Conservation (phyloP, 2,113 vertebrate species). For the Podarcis muralis region DNA sequence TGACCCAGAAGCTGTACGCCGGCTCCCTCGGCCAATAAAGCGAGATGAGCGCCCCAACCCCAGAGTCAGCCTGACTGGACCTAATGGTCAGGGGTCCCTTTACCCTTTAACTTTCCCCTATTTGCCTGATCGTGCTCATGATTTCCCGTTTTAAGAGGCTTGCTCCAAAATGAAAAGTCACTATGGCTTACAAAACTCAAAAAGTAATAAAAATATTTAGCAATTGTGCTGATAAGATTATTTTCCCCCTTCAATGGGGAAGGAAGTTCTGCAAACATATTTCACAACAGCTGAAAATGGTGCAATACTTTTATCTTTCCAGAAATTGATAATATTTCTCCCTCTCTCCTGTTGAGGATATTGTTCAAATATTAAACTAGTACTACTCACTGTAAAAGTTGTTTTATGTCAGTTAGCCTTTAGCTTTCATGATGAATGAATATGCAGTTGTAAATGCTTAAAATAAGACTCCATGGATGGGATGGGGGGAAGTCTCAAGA, state of each 20-base stretch:
- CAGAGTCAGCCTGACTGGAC: not conserved
- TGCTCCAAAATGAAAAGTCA: slow-evolving; percentile 55
- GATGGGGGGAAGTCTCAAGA: too few species aligned
- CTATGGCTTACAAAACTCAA: slow-evolving; percentile 50
- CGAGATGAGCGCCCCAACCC: too few species aligned
- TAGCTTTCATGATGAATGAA: too few species aligned
- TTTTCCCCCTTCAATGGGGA: slow-evolving; percentile 70
- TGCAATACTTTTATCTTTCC: slow-evolving; percentile 68
- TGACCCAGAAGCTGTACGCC: too few species aligned
- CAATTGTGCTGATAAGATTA: slow-evolving; percentile 70
- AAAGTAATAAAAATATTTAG: slow-evolving; percentile 63
- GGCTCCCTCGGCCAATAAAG: too few species aligned
- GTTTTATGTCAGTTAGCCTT: too few species aligned
- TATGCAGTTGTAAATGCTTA: too few species aligned
- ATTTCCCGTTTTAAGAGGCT: slow-evolving; percentile 60
- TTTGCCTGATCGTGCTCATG: slow-evolving; percentile 48
- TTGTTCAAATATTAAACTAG: not conserved
- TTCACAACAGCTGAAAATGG: slow-evolving; percentile 71
- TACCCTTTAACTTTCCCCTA: too few species aligned
- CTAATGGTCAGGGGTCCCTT: not conserved
- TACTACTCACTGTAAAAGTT: too few species aligned
- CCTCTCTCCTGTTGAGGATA: not conserved
- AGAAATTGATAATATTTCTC: slow-evolving; percentile 47
- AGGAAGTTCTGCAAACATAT: slow-evolving; percentile 72
- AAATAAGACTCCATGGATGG: too few species aligned